Percentiles rank a stretch among this genome's conserved stretches.
Conservation (phyloP, 2,113 vertebrate genomes). For the Sylvicapra grimmia region DNA sequence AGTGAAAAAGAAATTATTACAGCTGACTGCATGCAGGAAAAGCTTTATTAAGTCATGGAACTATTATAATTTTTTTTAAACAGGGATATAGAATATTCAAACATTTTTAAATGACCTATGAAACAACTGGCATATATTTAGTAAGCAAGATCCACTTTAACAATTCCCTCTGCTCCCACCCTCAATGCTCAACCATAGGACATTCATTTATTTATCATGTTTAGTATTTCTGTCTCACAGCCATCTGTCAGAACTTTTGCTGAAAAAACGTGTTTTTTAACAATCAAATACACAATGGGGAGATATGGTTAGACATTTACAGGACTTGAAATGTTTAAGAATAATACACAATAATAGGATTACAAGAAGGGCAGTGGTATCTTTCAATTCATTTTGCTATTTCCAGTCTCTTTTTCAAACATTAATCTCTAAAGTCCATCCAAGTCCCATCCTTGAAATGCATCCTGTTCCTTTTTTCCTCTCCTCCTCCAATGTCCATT, state of each 20-base stretch:
- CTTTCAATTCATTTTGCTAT: conserved; percentile 15
- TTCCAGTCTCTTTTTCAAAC: neutral
- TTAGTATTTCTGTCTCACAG: neutral
- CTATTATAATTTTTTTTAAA: neutral
- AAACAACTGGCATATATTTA: neutral
- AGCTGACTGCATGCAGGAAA: conserved; percentile 24
- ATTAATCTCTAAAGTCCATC: neutral
- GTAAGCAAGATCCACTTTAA: neutral
- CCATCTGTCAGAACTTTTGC: neutral
- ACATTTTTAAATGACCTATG: neutral
- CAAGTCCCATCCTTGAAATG: neutral
- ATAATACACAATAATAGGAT: neutral
- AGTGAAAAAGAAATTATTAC: neutral
- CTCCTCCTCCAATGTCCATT: neutral
- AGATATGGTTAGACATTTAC: neutral
- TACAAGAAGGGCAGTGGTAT: neutral
- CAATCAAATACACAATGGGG: neutral
- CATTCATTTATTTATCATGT: neutral
- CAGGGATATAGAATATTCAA: neutral
- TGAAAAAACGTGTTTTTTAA: conserved; percentile 20
- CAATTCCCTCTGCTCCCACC: neutral
- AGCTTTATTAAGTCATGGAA: conserved; percentile 42
- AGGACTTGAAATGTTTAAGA: conserved; percentile 16
- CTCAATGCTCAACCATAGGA: neutral
- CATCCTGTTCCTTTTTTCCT: neutral